These are phyloP conservation scores for Platanista minor DNA, from an alignment of 2,113 vertebrate species.

Conservation along the genomic window DNA sequence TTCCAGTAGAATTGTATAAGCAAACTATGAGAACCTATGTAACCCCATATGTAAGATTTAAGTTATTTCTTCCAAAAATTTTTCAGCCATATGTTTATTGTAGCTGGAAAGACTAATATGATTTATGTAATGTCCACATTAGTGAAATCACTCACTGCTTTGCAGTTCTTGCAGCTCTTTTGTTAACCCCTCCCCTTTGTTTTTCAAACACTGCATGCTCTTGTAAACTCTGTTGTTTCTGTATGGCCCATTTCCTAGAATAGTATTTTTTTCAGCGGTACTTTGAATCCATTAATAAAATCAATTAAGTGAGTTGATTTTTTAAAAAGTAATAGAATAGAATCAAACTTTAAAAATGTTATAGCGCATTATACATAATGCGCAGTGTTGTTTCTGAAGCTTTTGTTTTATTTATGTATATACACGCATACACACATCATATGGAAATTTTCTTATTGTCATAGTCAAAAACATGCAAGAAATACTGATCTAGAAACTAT, in stretches of 20 bases:
- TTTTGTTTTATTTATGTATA: neutral
- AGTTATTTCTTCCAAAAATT: neutral
- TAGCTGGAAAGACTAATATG: neutral
- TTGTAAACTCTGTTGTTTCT: slow-evolving; percentile 5
- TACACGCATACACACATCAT: neutral
- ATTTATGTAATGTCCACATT: neutral
- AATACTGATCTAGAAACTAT: neutral
- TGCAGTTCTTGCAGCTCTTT: neutral
- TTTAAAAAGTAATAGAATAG: neutral
- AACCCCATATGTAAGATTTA: neutral
- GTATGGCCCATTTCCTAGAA: neutral
- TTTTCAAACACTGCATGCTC: neutral
- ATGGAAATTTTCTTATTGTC: neutral
- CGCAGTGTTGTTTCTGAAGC: neutral
- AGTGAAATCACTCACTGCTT: neutral
- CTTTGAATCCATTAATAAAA: neutral
- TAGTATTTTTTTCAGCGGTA: neutral
- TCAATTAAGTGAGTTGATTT: neutral
- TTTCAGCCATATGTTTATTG: neutral
- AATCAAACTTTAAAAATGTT: neutral
- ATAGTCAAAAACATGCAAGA: neutral
- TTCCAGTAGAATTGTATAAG: neutral
- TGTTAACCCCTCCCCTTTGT: neutral
- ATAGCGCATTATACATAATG: neutral
- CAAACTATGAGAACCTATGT: neutral